phyloP scores from a whole-genome alignment of 2,797 vertebrate species.

The Centropyge bicolor region DNA sequence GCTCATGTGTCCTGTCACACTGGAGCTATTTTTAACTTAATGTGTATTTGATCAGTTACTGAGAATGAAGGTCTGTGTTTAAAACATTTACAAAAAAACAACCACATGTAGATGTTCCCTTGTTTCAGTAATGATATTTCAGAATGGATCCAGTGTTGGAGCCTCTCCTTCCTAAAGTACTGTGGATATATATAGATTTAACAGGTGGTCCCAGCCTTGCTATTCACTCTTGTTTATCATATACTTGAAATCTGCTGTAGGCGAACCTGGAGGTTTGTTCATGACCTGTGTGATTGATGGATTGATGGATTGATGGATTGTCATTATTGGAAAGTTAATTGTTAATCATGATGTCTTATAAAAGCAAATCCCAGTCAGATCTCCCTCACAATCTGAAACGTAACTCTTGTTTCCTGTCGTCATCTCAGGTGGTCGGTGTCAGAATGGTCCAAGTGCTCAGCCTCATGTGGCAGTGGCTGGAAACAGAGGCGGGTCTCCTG shows the following conservation, averaged over 20 bases:
- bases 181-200: too few relatives aligned
- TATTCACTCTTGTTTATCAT: not conserved
- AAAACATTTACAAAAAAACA: too few relatives aligned
- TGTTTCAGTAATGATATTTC: not conserved
- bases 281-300: not conserved
- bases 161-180: not conserved
- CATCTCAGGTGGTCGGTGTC: constrained; percentile 85
- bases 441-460: constrained; percentile 89
- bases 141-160: too few relatives aligned
- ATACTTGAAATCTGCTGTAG: not conserved
- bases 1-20: too few relatives aligned
- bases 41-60: too few relatives aligned
- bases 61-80: too few relatives aligned
- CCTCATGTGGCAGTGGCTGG: constrained; percentile 86
- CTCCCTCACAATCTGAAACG: not conserved
- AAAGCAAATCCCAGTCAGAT: not conserved
- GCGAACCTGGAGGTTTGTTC: not conserved
- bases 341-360: not conserved
- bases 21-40: too few relatives aligned
- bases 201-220: not conserved
- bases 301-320: not conserved
- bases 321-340: not conserved
- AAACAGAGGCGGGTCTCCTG: constrained; percentile 85
- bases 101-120: too few relatives aligned
- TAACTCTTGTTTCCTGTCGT: constrained; percentile 50